A percentile compares a stretch with the other conserved stretches of the same genome.
These are phyloP conservation scores for Cataglyphis cursor DNA, from an alignment of 2,888 invertebrate species.

Conservation along the genomic window DNA sequence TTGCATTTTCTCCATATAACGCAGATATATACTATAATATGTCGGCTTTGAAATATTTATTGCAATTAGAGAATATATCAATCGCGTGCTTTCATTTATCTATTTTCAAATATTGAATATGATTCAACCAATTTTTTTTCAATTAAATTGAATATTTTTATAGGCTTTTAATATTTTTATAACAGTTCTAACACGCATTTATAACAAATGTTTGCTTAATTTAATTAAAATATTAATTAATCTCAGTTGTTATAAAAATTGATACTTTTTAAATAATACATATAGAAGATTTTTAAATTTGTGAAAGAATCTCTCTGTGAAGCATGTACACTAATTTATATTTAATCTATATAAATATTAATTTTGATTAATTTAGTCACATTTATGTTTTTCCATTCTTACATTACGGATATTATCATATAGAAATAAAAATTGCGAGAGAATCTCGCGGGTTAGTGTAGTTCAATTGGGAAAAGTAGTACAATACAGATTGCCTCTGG, in stretches of 20 bases:
- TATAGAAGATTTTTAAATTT: not conserved
- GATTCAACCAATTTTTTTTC: not conserved
- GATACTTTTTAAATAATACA: not conserved
- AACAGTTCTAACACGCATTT: not conserved
- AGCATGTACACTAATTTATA: not conserved
- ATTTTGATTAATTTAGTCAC: not conserved
- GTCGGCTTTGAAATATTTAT: not conserved
- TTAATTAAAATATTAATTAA: slow-evolving; percentile 1
- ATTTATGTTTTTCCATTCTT: not conserved
- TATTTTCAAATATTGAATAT: slow-evolving; percentile 14
- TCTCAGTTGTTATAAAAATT: not conserved
- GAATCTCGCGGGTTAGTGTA: not conserved
- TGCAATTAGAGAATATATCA: not conserved
- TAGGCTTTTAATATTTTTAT: slow-evolving; percentile 5
- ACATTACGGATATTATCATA: not conserved
- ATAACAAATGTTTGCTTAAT: not conserved
- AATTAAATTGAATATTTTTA: not conserved
- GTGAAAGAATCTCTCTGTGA: not conserved
- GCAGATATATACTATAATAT: not conserved
- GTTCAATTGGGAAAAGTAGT: slow-evolving; percentile 50
- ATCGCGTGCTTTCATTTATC: not conserved
- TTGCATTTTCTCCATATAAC: not conserved
- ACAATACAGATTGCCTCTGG: slow-evolving; percentile 50
- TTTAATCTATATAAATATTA: not conserved
- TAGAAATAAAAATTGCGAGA: not conserved